Percentiles rank a stretch among this genome's conserved stretches.
Evolutionary conservation across 2,888 invertebrate genomes (phyloP).

Genomic region (Diogma glabrata): DNA sequence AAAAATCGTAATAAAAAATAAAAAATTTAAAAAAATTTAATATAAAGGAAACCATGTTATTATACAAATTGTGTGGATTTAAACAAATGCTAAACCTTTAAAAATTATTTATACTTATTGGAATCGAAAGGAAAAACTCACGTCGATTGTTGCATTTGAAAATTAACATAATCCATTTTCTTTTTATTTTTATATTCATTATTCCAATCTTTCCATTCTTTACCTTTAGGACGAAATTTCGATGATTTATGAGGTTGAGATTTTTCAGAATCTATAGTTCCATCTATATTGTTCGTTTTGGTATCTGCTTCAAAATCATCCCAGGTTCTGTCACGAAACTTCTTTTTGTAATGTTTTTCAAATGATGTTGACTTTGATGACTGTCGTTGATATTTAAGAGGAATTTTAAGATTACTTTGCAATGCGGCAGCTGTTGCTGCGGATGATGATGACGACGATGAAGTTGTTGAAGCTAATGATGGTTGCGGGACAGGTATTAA

Average conservation of each 20-base stretch:
- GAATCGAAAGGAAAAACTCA: no score
- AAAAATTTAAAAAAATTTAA: no score
- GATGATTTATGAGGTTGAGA: slow-evolving; percentile 41
- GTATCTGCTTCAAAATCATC: slow-evolving; percentile 35
- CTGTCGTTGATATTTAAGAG: slow-evolving; percentile 49
- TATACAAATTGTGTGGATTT: no score
- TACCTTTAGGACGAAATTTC: slow-evolving; percentile 60
- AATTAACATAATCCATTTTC: slow-evolving; percentile 8
- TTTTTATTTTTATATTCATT: slow-evolving; percentile 27
- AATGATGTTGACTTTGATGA: slow-evolving; percentile 31
- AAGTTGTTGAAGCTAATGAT: not conserved
- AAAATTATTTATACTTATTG: no score
- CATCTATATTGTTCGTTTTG: slow-evolving; percentile 28
- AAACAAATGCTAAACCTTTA: no score
- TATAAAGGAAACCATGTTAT: no score
- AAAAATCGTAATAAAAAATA: no score
- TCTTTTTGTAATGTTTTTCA: slow-evolving; percentile 71
- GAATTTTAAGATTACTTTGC: slow-evolving; percentile 37
- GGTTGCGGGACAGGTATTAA: slow-evolving; percentile 13
- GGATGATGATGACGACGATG: slow-evolving; percentile 1
- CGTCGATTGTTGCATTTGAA: slow-evolving; percentile 9
- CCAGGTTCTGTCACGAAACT: slow-evolving; percentile 68
- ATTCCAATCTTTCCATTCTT: slow-evolving; percentile 55
- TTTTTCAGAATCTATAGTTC: slow-evolving; percentile 21
- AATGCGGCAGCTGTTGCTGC: slow-evolving; percentile 6